Base-by-base conservation (phyloP, 2,113 vertebrate genomes). In the Xiphophorus hellerii region DNA sequence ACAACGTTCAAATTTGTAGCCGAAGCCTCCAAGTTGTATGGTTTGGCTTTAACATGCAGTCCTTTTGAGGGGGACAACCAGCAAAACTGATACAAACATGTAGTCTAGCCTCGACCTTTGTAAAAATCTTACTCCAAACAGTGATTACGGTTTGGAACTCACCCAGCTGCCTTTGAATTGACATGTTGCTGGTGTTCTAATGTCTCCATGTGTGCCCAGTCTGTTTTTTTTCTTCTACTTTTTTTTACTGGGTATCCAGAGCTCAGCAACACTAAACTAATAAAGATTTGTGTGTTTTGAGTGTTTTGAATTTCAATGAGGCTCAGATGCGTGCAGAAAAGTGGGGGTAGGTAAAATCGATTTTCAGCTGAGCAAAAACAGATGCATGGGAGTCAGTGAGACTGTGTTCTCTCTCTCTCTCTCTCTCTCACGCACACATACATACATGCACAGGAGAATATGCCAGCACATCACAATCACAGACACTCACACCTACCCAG, bases 261-360 rank as follows among this genome's bases (percentile, higher is more conserved):
- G 74, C 80, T 71, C 62, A 61, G 74, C 80, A 74, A 72, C 65
- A 35, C 76, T 79, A 78, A 87, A 79, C 85, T 84, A 87, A 90
- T 84, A 85, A 85, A 87, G 82, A 87, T 78, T 86, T 78, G 85
- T 88, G 83, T 84, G 65, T 69, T 83, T 91, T 89, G 65, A 82
- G 69, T 85, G 80, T 88, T 89, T 66, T 79, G 88, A 88, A 90
- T 92, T 86, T 85, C 85, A 91, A 85, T 88, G 83, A 90, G 78
- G 54, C 82, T 88, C 60, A 69, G 66, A 82, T 80, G 81, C n/a
- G 39, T 69, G 39, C 48, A 29, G 81, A 54, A 65, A 73, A 64
- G 65, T 66, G 60, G 85, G 76, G 71, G 42, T 48, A 80, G 83
- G 78, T 73, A 71, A 83, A 89, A 92, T 93, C 83, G 90, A 92